Conservation (phyloP, 2,888 invertebrate species). For the Nomada flava region DNA sequence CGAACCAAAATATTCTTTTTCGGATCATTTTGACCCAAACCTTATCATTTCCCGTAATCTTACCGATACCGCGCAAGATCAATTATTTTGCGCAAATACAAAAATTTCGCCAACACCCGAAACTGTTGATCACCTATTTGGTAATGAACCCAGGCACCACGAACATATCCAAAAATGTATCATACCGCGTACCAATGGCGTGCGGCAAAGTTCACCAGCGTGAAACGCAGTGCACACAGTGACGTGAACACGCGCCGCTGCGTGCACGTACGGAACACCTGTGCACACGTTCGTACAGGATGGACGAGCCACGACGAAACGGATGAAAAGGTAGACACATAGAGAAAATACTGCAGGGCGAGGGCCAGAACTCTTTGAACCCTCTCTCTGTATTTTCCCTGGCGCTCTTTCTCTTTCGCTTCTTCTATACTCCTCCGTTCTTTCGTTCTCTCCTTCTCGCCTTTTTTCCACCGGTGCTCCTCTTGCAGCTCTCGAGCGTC, state of each 20-base stretch:
- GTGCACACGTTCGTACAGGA: constrained; percentile 3
- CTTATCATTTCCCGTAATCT: too few species aligned
- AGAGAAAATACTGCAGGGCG: constrained; percentile 68
- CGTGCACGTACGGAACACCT: not conserved
- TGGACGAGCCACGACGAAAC: constrained; percentile 44
- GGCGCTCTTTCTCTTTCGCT: constrained; percentile 51
- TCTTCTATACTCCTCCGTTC: constrained; percentile 38
- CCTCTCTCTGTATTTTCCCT: constrained; percentile 63
- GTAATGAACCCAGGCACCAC: too few species aligned
- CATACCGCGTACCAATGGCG: too few species aligned
- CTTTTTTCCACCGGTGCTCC: constrained; percentile 26
- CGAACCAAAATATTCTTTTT: too few species aligned
- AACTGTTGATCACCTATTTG: too few species aligned
- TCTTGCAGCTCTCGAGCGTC: constrained; percentile 35
- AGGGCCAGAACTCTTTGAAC: constrained; percentile 76
- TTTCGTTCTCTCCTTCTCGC: constrained; percentile 24
- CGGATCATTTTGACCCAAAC: too few species aligned
- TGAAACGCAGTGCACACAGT: not conserved
- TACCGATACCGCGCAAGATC: too few species aligned
- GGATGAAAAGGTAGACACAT: constrained; percentile 72
- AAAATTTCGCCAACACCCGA: too few species aligned
- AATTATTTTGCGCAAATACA: too few species aligned
- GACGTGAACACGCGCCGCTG: not conserved
- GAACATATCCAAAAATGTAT: too few species aligned
- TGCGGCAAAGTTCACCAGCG: constrained; percentile 26